Percentiles rank a stretch among this genome's conserved stretches.
Evolutionary conservation across 2,888 invertebrate species (phyloP).

Genomic region (Phymatocera aterrima): DNA sequence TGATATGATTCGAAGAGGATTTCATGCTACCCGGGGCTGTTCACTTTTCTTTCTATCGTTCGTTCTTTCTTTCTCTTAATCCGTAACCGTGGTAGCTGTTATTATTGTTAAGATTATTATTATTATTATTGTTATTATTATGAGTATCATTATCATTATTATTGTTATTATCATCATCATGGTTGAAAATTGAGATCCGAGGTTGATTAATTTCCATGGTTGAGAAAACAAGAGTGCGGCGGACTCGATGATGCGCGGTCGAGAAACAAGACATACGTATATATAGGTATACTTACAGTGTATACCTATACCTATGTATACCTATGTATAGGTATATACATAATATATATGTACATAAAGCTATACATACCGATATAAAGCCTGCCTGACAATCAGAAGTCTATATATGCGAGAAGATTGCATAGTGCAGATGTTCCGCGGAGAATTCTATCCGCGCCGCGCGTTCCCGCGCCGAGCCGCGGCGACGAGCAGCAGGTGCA

Average conservation of each 20-base stretch:
- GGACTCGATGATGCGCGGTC: slow-evolving; percentile 68
- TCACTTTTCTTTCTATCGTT: too few relatives aligned
- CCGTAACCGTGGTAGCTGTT: too few relatives aligned
- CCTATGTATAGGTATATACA: too few relatives aligned
- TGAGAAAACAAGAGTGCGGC: slow-evolving; percentile 64
- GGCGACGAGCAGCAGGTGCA: slow-evolving; percentile 65
- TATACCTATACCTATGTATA: too few relatives aligned
- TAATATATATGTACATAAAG: too few relatives aligned
- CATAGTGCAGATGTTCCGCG: slow-evolving; percentile 57
- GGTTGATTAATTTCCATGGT: slow-evolving; percentile 73
- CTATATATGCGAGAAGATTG: slow-evolving; percentile 53
- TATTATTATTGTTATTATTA: background rate
- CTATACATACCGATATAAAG: too few relatives aligned
- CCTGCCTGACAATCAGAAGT: slow-evolving; percentile 55
- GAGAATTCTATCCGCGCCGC: too few relatives aligned
- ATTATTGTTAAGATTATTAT: background rate
- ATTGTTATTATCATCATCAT: background rate
- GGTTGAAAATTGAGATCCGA: slow-evolving; percentile 51
- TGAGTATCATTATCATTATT: background rate
- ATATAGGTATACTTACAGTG: too few relatives aligned
- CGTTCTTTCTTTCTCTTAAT: too few relatives aligned
- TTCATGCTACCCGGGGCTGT: too few relatives aligned
- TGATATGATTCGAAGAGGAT: too few relatives aligned
- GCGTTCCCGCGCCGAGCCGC: too few relatives aligned
- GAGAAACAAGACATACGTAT: slow-evolving; percentile 64